These are phyloP conservation scores for Mesodorylaimus sp. DNA, from an alignment of 2,888 invertebrate species.

Conservation along the genomic window DNA sequence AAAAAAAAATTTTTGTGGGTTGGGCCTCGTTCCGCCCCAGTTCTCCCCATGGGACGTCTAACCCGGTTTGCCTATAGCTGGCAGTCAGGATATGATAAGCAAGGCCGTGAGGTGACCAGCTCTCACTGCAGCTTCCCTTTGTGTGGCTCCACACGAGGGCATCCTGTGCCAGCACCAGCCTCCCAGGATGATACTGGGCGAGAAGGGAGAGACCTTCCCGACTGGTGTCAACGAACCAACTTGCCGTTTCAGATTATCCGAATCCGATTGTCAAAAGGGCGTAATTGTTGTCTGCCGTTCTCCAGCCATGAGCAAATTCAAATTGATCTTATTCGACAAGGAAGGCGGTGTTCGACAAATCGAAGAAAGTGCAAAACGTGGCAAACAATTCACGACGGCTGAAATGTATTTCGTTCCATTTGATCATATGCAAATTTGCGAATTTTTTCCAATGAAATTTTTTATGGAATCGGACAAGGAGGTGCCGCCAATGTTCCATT, in stretches of 20 bases:
- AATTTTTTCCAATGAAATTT: conserved; percentile 26
- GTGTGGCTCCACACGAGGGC: too few relatives aligned
- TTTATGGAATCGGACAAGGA: conserved; percentile 29
- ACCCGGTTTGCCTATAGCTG: too few relatives aligned
- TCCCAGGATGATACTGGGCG: too few relatives aligned
- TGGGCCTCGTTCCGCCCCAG: too few relatives aligned
- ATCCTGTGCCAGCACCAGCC: too few relatives aligned
- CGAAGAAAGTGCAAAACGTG: conserved; percentile 15
- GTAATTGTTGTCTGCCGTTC: conserved; percentile 25
- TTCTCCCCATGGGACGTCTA: too few relatives aligned
- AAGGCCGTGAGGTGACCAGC: too few relatives aligned
- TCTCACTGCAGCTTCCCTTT: too few relatives aligned
- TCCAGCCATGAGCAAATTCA: conserved; percentile 26
- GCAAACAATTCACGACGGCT: conserved; percentile 22
- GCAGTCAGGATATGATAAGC: too few relatives aligned
- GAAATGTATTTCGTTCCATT: conserved; percentile 30
- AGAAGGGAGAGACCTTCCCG: too few relatives aligned
- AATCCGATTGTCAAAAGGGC: conserved; percentile 19
- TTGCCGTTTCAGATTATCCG: conserved; percentile 12
- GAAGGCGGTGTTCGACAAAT: conserved; percentile 24
- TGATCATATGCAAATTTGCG: conserved; percentile 22
- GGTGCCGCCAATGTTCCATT: conserved; percentile 15
- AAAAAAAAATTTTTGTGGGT: too few relatives aligned
- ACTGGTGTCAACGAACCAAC: too few relatives aligned
- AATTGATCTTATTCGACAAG: conserved; percentile 27